phyloP scores from a whole-genome alignment of 35 echinoderm and acorn worm genomes.

The Patiria miniata region DNA sequence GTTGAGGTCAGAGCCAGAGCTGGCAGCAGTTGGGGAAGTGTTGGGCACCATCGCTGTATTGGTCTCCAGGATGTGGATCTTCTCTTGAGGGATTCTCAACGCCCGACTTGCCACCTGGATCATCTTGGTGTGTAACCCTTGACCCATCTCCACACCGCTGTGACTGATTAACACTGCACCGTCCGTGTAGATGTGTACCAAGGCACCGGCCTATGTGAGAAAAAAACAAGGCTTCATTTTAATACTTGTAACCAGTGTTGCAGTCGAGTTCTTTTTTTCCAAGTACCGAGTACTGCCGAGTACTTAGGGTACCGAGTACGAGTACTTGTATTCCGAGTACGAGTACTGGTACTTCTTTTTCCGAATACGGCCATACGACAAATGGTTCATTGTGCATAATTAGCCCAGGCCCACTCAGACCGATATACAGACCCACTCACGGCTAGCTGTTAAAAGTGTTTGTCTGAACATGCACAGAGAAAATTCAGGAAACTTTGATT shows the following conservation, averaged over 20 bases:
- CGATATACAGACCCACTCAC: too few species aligned
- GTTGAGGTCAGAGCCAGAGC: constrained; percentile 75
- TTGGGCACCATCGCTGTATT: constrained; percentile 75
- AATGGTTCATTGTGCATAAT: too few species aligned
- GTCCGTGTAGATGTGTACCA: constrained; percentile 82
- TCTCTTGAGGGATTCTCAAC: constrained; percentile 53
- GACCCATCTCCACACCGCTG: constrained; percentile 91
- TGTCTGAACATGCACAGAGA: too few species aligned
- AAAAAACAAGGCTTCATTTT: background rate
- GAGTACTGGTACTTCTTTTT: too few species aligned
- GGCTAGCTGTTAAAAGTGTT: too few species aligned
- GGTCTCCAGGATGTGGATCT: constrained; percentile 74
- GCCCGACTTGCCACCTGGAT: constrained; percentile 81
- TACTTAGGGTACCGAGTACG: too few species aligned
- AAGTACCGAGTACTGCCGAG: too few species aligned
- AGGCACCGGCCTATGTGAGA: constrained; percentile 65
- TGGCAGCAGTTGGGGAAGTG: constrained; percentile 76
- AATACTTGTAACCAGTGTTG: background rate
- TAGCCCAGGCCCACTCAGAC: too few species aligned
- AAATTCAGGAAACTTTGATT: too few species aligned
- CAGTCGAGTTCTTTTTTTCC: too few species aligned
- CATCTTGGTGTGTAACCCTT: constrained; percentile 90
- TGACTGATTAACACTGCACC: constrained; percentile 73
- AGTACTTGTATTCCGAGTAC: too few species aligned
- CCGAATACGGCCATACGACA: too few species aligned